Evolutionary conservation across 2,888 invertebrate species (phyloP).

Genomic region (Metacarcinus magister): DNA sequence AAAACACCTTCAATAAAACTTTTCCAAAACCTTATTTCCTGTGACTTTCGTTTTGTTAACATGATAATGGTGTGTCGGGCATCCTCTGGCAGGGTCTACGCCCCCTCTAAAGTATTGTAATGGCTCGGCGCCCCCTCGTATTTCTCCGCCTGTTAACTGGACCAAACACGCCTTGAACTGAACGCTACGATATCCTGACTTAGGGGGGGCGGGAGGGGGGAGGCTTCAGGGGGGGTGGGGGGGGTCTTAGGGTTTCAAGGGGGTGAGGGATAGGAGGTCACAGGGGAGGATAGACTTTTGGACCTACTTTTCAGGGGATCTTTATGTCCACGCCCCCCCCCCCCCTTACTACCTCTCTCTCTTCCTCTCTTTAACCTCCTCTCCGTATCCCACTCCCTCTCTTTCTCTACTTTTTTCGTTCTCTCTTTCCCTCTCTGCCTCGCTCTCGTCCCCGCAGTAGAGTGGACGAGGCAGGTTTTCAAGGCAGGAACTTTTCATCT

Average conservation of each 20-base stretch:
- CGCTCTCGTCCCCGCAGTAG: not conserved
- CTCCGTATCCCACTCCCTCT: not conserved
- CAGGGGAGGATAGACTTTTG: not conserved
- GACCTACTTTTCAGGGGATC: not conserved
- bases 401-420: not conserved
- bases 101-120: constrained; percentile 41
- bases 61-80: constrained; percentile 38
- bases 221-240: not conserved
- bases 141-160: not conserved
- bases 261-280: not conserved
- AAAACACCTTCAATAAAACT: not conserved
- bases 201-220: not conserved
- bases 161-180: constrained; percentile 11
- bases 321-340: not conserved
- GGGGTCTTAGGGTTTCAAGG: not conserved
- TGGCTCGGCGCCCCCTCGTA: constrained; percentile 8
- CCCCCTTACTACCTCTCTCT: not conserved
- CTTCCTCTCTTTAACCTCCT: not conserved
- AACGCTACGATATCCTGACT: not conserved
- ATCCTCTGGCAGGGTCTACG: not conserved
- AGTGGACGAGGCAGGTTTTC: not conserved
- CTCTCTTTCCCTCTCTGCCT: not conserved
- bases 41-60: constrained; percentile 15
- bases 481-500: not conserved
- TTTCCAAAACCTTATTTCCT: not conserved